Conservation (phyloP, 2,888 invertebrate genomes). For the Hirtodrosophila cameraria region DNA sequence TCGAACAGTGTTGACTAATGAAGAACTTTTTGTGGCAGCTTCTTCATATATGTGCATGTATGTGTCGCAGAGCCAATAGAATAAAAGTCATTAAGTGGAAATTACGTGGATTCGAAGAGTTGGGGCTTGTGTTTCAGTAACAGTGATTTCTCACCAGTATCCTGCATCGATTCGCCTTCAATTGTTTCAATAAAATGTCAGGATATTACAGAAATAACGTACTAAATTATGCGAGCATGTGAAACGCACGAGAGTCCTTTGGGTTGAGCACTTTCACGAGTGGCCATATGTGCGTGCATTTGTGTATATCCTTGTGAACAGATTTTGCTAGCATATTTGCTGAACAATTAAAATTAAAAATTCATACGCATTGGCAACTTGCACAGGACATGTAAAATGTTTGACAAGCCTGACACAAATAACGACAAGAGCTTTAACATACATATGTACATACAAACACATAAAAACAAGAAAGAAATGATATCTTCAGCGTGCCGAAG, state of each 20-base stretch:
- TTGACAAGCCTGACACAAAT: constrained; percentile 75
- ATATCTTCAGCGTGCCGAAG: no score
- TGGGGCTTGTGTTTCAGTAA: constrained; percentile 20
- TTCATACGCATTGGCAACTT: constrained; percentile 64
- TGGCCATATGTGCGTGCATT: constrained; percentile 8
- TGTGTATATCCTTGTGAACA: constrained; percentile 46
- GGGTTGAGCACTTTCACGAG: constrained; percentile 1
- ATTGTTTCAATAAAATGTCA: constrained; percentile 39
- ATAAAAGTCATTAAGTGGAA: constrained; percentile 52
- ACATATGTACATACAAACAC: constrained; percentile 11
- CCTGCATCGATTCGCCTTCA: constrained; percentile 28
- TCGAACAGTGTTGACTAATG: constrained; percentile 52
- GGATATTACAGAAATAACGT: constrained; percentile 15
- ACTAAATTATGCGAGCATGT: constrained; percentile 45
- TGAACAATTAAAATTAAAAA: constrained; percentile 78
- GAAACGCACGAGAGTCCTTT: constrained; percentile 26
- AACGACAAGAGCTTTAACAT: constrained; percentile 45
- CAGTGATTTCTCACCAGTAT: not conserved
- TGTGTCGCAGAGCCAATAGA: constrained; percentile 64
- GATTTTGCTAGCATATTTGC: constrained; percentile 70
- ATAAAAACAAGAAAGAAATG: no score
- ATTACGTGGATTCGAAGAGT: constrained; percentile 30
- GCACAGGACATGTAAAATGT: constrained; percentile 58
- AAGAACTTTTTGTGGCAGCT: constrained; percentile 40
- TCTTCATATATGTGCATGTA: no score